Evolutionary conservation across 1,140 invertebrate genomes (phyloP).

Genomic region (Tetraneura akinire): DNA sequence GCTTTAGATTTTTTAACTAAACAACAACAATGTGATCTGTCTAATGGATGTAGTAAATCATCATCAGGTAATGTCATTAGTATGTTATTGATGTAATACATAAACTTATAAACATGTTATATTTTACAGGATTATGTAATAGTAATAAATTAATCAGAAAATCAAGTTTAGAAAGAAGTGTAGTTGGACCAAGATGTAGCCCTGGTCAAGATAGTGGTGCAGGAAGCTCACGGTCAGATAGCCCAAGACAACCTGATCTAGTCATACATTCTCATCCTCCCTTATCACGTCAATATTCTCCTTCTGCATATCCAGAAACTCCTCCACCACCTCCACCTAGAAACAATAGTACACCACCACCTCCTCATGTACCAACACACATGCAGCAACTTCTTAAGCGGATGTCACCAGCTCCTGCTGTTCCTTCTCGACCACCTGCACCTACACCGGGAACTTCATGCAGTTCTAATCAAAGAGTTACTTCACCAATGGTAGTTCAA

Average conservation of each 20-base stretch:
- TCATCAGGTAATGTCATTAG: constrained; percentile 52
- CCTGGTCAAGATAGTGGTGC: constrained; percentile 84
- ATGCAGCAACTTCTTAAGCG: constrained; percentile 83
- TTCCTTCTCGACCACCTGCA: constrained; percentile 65
- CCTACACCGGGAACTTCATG: constrained; percentile 61
- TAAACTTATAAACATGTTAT: background rate
- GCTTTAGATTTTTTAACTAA: constrained; percentile 72
- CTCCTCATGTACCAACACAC: constrained; percentile 64
- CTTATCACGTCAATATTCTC: constrained; percentile 69
- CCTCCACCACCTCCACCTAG: constrained; percentile 60
- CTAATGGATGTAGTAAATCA: constrained; percentile 57
- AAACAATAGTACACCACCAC: constrained; percentile 68
- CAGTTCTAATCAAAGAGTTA: constrained; percentile 61
- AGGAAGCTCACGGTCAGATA: constrained; percentile 85
- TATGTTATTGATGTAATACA: background rate
- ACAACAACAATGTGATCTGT: constrained; percentile 64
- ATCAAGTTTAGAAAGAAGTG: constrained; percentile 80
- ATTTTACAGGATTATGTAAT: constrained; percentile 59
- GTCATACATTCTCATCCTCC: constrained; percentile 60
- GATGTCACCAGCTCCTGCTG: constrained; percentile 76
- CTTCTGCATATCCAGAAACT: constrained; percentile 63
- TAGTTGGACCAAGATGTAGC: constrained; percentile 74
- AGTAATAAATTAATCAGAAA: constrained; percentile 80
- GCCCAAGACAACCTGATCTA: constrained; percentile 68
- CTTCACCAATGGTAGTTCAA: constrained; percentile 78